A percentile compares a stretch with the other conserved stretches of the same genome.
These are phyloP conservation scores for Aleiodes leptofemur DNA, from an alignment of 2,888 invertebrate genomes.

Conservation along the genomic window DNA sequence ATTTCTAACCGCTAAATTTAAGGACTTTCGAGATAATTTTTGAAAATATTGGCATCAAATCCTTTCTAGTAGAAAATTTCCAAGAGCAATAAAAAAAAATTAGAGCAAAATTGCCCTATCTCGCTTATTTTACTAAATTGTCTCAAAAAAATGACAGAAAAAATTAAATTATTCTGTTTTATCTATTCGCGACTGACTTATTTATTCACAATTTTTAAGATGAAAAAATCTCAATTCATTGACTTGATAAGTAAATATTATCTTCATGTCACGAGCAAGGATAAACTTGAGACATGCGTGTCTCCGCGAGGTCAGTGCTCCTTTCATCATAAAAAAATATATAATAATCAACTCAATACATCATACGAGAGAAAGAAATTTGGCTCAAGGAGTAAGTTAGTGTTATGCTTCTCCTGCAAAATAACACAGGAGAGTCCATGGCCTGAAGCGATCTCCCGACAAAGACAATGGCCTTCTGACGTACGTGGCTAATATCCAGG, in stretches of 20 bases:
- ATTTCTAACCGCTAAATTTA: too few relatives aligned
- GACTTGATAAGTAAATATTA: not conserved
- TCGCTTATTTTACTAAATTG: too few relatives aligned
- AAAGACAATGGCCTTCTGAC: slow-evolving; percentile 35
- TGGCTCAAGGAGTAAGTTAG: slow-evolving; percentile 3
- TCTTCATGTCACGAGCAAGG: not conserved
- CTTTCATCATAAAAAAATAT: not conserved
- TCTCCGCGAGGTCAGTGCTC: slow-evolving; percentile 12
- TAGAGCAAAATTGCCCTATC: too few relatives aligned
- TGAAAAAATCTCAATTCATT: not conserved
- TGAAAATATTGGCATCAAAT: too few relatives aligned
- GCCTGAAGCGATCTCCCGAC: slow-evolving; percentile 11
- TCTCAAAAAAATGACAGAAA: too few relatives aligned
- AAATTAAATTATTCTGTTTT: too few relatives aligned
- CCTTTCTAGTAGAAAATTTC: too few relatives aligned
- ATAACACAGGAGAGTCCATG: not conserved
- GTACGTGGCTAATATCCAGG: slow-evolving; percentile 40
- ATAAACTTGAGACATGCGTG: not conserved
- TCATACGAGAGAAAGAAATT: not conserved
- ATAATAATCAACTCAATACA: not conserved
- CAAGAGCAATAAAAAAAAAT: too few relatives aligned
- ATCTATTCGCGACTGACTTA: too few relatives aligned
- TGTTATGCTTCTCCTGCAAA: too few relatives aligned
- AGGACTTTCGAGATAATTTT: too few relatives aligned
- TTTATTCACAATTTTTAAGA: too few relatives aligned